Conservation (phyloP, 2,888 invertebrate genomes). For the Panopea generosa region DNA sequence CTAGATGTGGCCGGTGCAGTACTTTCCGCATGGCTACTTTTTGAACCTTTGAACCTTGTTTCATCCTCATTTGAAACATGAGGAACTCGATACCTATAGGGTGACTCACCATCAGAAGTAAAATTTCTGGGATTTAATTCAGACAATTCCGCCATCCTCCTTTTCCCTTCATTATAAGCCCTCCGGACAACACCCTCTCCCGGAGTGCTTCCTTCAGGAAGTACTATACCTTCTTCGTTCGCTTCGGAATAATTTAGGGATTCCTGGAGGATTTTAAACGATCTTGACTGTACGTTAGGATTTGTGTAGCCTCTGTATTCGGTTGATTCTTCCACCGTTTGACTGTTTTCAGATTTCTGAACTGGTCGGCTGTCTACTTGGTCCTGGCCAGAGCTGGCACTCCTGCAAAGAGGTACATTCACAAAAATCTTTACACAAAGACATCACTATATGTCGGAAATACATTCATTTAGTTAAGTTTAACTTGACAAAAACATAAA, state of each 20-base stretch:
- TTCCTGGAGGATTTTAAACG: constrained; percentile 75
- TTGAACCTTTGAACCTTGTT: constrained; percentile 12
- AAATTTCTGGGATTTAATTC: constrained; percentile 62
- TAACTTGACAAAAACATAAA: too few relatives aligned
- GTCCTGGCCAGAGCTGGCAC: constrained; percentile 43
- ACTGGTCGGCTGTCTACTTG: constrained; percentile 38
- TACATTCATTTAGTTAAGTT: too few relatives aligned
- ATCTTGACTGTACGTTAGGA: constrained; percentile 77
- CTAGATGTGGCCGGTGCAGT: neutral
- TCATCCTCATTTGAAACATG: constrained; percentile 23
- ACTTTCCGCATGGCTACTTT: neutral
- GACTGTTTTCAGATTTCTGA: neutral
- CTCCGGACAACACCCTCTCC: constrained; percentile 58
- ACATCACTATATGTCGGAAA: too few relatives aligned
- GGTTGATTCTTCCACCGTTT: constrained; percentile 70
- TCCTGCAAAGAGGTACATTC: constrained; percentile 40
- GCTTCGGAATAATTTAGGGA: constrained; percentile 70
- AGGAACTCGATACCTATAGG: constrained; percentile 36
- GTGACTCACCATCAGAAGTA: constrained; percentile 40
- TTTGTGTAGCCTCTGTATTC: constrained; percentile 71
- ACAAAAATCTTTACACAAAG: too few relatives aligned
- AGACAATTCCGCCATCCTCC: constrained; percentile 54
- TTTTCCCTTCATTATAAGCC: constrained; percentile 59
- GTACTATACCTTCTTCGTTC: constrained; percentile 59
- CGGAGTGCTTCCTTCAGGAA: constrained; percentile 49